phyloP scores from a whole-genome alignment of 2,888 invertebrate species.

The Latheticus oryzae region DNA sequence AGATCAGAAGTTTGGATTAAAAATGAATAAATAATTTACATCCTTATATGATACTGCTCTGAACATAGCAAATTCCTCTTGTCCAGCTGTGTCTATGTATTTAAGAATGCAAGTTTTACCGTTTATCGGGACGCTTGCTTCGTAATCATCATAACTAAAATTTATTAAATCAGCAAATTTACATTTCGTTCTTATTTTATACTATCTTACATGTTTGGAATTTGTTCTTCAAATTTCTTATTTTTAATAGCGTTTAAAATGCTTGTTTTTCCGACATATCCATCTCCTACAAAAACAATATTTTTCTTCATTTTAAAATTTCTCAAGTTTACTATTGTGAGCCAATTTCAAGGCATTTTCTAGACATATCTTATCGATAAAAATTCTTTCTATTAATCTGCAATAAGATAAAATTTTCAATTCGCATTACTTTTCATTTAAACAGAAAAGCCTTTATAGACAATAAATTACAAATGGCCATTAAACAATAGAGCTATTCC shows the following conservation, averaged over 20 bases:
- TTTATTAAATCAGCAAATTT: conserved; percentile 1
- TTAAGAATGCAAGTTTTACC: conserved; percentile 32
- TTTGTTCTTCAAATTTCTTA: conserved; percentile 73
- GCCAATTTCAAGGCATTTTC: too few species aligned
- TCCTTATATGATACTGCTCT: conserved; percentile 42
- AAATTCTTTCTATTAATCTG: too few species aligned
- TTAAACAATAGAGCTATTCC: conserved; percentile 29
- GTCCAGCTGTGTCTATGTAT: conserved; percentile 76
- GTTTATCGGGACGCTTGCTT: conserved; percentile 10
- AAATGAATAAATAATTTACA: conserved; percentile 22
- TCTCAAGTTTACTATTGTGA: too few species aligned
- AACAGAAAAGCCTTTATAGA: conserved; percentile 16
- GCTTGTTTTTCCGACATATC: conserved; percentile 89
- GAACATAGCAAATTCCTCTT: conserved; percentile 76
- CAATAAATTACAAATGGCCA: conserved; percentile 31
- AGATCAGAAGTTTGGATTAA: conserved; percentile 7
- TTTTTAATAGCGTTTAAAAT: conserved; percentile 83
- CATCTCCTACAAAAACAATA: conserved; percentile 75
- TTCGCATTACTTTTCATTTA: conserved; percentile 61
- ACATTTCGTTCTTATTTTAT: too few species aligned
- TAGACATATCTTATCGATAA: too few species aligned
- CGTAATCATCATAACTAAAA: conserved; percentile 44
- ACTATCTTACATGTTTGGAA: conserved; percentile 44
- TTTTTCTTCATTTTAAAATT: conserved; percentile 52
- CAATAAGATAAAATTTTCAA: conserved; percentile 72